Percentiles rank a stretch among this genome's conserved stretches.
These are phyloP conservation scores for Mycalesis mineus DNA, from an alignment of 2,888 invertebrate genomes.

Conservation along the genomic window DNA sequence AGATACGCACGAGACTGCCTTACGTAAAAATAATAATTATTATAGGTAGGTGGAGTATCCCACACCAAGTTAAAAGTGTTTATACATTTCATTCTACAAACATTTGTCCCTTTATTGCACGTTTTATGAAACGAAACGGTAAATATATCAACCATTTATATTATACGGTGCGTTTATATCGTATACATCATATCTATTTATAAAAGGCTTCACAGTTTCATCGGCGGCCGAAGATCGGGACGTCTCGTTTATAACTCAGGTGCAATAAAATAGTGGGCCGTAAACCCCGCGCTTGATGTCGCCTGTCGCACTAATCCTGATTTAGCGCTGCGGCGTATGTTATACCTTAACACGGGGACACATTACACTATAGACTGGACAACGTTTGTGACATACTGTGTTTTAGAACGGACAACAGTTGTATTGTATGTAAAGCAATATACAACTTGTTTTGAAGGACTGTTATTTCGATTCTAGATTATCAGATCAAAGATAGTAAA, in stretches of 20 bases:
- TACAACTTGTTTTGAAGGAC: no score
- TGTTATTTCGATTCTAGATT: no score
- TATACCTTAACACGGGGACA: slow-evolving; percentile 54
- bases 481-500: no score
- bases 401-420: background rate
- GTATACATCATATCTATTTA: slow-evolving; percentile 16
- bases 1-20: no score
- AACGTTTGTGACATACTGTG: background rate
- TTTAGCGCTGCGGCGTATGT: slow-evolving; percentile 67
- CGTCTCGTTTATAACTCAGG: slow-evolving; percentile 19
- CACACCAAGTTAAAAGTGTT: background rate
- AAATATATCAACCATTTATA: slow-evolving; percentile 6
- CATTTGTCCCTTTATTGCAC: background rate
- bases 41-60: background rate
- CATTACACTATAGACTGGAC: slow-evolving; percentile 30
- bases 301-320: slow-evolving; percentile 71
- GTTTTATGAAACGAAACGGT: background rate
- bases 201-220: slow-evolving; percentile 16
- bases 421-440: no score
- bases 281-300: slow-evolving; percentile 66
- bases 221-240: slow-evolving; percentile 12
- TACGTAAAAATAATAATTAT: no score
- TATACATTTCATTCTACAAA: background rate
- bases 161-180: slow-evolving; percentile 13
- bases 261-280: slow-evolving; percentile 63